Conservation (phyloP, 2,113 vertebrate genomes). For the Cochlearius cochlearius region DNA sequence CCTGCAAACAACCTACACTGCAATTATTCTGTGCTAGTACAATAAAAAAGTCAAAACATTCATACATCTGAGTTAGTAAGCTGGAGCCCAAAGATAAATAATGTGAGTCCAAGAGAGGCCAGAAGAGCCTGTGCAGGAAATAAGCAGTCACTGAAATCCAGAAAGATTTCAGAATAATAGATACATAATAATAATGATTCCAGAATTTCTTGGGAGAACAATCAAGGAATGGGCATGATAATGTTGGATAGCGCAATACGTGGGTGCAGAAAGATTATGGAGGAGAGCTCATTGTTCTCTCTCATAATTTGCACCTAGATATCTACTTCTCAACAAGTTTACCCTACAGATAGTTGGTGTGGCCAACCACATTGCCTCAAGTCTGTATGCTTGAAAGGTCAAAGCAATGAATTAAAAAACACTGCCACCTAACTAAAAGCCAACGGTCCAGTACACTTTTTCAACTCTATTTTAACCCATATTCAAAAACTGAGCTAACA, state of each 20-base stretch:
- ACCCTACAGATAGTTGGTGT: too few species aligned
- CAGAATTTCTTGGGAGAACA: neutral
- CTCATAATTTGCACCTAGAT: neutral
- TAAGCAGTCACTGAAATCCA: neutral
- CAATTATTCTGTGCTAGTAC: conserved; percentile 11
- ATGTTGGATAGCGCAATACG: neutral
- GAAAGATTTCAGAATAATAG: neutral
- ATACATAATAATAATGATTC: neutral
- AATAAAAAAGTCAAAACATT: neutral
- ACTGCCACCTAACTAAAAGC: neutral
- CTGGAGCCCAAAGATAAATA: neutral
- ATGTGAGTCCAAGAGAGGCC: neutral
- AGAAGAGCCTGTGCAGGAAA: neutral
- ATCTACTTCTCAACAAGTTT: neutral
- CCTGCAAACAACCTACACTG: neutral
- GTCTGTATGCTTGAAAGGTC: neutral
- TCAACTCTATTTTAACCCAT: neutral
- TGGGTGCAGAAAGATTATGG: neutral
- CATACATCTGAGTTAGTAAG: conserved; percentile 32
- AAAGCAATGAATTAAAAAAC: neutral
- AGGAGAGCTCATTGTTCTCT: neutral
- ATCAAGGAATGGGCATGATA: neutral
- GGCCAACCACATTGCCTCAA: neutral
- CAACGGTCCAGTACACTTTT: neutral
- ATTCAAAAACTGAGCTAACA: neutral